Base-by-base conservation (phyloP, 2,113 vertebrate species). In the Fregata magnificens region DNA sequence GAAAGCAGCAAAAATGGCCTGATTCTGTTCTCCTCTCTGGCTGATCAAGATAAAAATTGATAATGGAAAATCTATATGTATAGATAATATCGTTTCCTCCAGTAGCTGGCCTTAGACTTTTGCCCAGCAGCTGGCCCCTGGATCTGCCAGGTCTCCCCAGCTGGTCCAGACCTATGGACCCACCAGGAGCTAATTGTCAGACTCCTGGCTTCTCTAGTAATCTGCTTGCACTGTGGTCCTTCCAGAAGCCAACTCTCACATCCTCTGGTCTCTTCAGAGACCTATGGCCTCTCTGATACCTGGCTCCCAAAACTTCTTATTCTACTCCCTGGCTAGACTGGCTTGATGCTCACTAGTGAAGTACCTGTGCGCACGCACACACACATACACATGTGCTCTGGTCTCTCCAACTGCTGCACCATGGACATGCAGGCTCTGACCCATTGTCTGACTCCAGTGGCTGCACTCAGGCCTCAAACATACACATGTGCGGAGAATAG, bases 361-460 rank as follows among this genome's bases (percentile, higher is more conserved):
- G 13, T 12, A 32, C 12, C n/a, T 52, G 40, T 45, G 40, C 31
- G 8, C 21, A 18, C 40, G 34, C 9, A n/a, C 24, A 14, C 9
- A 6, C 10, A 1, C 1, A 1, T 2, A 9, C 7, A 32, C 44
- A 11, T n/a, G n/a, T n/a, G n/a, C 12, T 44, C 24, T 3, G 6
- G 2, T 40, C 14, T 32, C 59, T 53, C 24, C 55, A 69, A 17
- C 12, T 58, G 53, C 42, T 63, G 53, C 36, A 20, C 25, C 45
- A 12, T 0, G 5, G 31, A 21, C 28, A 26, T 1, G 1, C 0
- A 2, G 42, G 10, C 16, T 74, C 32, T 80, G 62, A 32, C 21
- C 12, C 8, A 20, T 34, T 17, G 9, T 22, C 53, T 86, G 38
- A 16, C 50, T 55, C 13, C n/a, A 42, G 44, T 1, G 34, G 28